These are phyloP conservation scores for Morpho deidamia DNA, from an alignment of 2,888 invertebrate genomes.

Conservation along the genomic window DNA sequence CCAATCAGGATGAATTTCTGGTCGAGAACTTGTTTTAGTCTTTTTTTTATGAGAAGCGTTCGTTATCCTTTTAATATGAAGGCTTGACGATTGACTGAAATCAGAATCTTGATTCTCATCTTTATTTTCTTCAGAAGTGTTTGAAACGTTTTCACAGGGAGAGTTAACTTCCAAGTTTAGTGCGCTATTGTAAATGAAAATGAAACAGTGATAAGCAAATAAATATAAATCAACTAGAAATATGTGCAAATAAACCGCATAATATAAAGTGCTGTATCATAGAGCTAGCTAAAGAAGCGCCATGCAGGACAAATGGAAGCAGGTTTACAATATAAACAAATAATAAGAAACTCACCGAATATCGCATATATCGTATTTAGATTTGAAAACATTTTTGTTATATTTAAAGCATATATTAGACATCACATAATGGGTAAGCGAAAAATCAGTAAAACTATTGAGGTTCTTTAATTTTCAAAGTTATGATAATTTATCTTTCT, in stretches of 20 bases:
- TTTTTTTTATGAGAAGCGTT: constrained; percentile 27
- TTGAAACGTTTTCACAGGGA: constrained; percentile 30
- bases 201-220: constrained; percentile 11
- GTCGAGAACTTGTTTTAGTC: constrained; percentile 13
- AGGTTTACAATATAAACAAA: constrained; percentile 39
- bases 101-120: constrained; percentile 63
- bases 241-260: constrained; percentile 19
- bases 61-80: constrained; percentile 32
- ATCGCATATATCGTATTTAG: not conserved
- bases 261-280: constrained; percentile 24
- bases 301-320: constrained; percentile 54
- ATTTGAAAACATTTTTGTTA: not conserved
- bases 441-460: too few relatives aligned
- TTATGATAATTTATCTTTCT: too few relatives aligned
- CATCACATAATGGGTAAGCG: too few relatives aligned
- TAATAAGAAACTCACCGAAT: not conserved
- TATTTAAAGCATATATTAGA: too few relatives aligned
- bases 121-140: constrained; percentile 48
- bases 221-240: constrained; percentile 21
- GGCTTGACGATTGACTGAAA: constrained; percentile 35
- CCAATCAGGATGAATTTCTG: constrained; percentile 12
- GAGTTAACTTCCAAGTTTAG: constrained; percentile 28
- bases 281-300: constrained; percentile 16
- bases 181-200: constrained; percentile 39
- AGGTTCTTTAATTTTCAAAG: too few relatives aligned